Base-by-base conservation (phyloP, 2,888 invertebrate genomes). In the Malthinus flaveolus region DNA sequence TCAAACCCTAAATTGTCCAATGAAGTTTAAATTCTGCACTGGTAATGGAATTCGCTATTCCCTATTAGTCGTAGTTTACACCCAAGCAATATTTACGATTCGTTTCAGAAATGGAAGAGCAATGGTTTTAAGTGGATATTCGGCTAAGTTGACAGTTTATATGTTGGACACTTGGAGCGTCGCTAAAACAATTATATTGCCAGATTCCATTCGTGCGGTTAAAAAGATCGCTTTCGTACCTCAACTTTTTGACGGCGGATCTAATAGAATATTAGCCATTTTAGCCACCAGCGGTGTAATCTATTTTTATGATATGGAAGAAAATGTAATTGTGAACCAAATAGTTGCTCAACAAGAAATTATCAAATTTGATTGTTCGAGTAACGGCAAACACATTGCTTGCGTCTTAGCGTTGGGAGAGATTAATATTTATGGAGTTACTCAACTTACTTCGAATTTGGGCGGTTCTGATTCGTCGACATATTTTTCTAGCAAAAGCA, bases 181-280 rank as follows among this genome's bases (percentile, higher is more conserved):
- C n/a, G 67, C 83, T 1, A 84, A 83, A 70, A 80, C 79, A 34
- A 77, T 87, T 45, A 78, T 81, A 49, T 72, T 87, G 35, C 80
- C 83, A 3, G 82, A 82, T 50, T 78, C 81, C 55, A 80, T 85
- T 36, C 75, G 76, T 46, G 82, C 82, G 15, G 77, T 83, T 0
- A 84, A 81, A 68, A 82, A 84, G 68, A 70, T 87, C 35, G 79
- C 81, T 15, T 84, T 87, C 66, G 75, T 88, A 32, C 83, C 87
- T 0, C 82, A 83, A 68, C 75, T 83, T 8, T 84, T 87, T 73
- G 87, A 88, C 73, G 86, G 84, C 13, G 86, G 87, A 7, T 81
- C 83, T 8, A 87, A 86, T 71, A 85, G 83, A 76, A 80, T 85
- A 55, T 72, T 87, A 31, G 83, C 81, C 4, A 76, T 87, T 52